These are phyloP conservation scores for Parazoanthus swiftii DNA, from an alignment of 92 coral and sea anemone species.

Conservation along the genomic window DNA sequence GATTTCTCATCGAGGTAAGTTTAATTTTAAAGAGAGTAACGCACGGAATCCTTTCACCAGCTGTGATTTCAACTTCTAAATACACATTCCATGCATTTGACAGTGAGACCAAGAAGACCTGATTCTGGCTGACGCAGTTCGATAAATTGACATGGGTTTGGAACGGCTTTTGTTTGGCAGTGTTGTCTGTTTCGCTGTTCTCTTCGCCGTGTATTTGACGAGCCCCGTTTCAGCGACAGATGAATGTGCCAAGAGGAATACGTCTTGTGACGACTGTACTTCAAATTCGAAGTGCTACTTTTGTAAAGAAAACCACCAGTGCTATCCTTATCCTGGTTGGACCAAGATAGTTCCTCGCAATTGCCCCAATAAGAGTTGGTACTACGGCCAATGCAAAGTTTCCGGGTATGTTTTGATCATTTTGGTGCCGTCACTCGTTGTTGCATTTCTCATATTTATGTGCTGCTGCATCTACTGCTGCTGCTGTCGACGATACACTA, in stretches of 20 bases:
- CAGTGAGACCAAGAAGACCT: conserved; percentile 7
- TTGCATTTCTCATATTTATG: conserved; percentile 68
- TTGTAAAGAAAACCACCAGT: conserved; percentile 61
- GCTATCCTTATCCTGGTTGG: conserved; percentile 74
- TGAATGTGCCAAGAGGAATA: conserved; percentile 55
- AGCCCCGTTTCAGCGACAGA: conserved; percentile 67
- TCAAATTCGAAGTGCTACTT: conserved; percentile 73
- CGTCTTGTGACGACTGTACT: conserved; percentile 79
- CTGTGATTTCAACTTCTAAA: not conserved
- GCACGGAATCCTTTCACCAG: not conserved
- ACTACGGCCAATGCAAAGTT: conserved; percentile 78
- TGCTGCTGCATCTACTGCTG: conserved; percentile 97
- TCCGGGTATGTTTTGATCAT: conserved; percentile 85
- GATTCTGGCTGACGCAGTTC: not conserved
- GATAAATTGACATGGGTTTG: not conserved
- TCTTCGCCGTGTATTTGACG: conserved; percentile 54
- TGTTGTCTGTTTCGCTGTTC: conserved; percentile 47
- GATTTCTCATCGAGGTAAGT: not conserved
- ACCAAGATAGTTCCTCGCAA: conserved; percentile 67
- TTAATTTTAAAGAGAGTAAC: not conserved
- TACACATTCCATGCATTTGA: not conserved
- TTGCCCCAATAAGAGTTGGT: conserved; percentile 84
- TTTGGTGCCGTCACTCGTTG: conserved; percentile 76
- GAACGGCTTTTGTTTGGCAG: conserved; percentile 34
- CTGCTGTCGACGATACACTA: conserved; percentile 88